phyloP scores from a whole-genome alignment of 2,113 vertebrate genomes.

The Perccottus glenii region DNA sequence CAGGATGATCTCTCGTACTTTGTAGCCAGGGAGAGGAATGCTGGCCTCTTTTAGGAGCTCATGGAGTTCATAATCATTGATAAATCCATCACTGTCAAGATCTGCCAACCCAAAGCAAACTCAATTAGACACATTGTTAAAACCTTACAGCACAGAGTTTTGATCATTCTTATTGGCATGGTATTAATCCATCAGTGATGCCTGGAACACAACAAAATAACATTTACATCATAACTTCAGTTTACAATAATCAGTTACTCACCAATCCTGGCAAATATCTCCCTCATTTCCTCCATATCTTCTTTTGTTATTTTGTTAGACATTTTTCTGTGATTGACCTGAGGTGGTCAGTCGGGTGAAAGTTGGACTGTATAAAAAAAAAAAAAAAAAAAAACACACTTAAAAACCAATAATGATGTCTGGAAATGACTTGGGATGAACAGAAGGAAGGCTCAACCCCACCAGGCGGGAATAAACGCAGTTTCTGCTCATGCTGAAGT shows the following conservation, averaged over 20 bases:
- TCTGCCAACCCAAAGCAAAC: conserved; percentile 73
- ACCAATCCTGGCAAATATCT: conserved; percentile 92
- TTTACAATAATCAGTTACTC: conserved; percentile 64
- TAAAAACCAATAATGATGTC: neutral
- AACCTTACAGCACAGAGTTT: neutral
- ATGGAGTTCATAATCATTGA: conserved; percentile 87
- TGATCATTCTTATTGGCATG: neutral
- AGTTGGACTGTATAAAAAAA: conserved; percentile 44
- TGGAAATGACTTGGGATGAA: conserved; percentile 9
- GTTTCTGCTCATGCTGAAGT: conserved; percentile 1
- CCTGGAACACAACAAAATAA: neutral
- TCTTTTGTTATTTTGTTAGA: conserved; percentile 92
- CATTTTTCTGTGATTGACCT: conserved; percentile 84
- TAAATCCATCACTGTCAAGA: conserved; percentile 87
- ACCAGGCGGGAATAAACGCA: neutral
- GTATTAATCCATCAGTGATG: no score
- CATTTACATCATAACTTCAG: neutral
- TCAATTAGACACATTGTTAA: neutral
- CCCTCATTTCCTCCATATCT: conserved; percentile 91
- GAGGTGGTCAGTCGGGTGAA: conserved; percentile 64
- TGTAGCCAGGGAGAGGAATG: conserved; percentile 88
- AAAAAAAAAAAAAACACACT: conserved; percentile 12
- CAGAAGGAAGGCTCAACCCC: neutral
- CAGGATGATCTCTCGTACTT: conserved; percentile 92
- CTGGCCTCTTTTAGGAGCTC: conserved; percentile 92